phyloP scores from a whole-genome alignment of 2,113 vertebrate species.

The Pseudorasbora parva region DNA sequence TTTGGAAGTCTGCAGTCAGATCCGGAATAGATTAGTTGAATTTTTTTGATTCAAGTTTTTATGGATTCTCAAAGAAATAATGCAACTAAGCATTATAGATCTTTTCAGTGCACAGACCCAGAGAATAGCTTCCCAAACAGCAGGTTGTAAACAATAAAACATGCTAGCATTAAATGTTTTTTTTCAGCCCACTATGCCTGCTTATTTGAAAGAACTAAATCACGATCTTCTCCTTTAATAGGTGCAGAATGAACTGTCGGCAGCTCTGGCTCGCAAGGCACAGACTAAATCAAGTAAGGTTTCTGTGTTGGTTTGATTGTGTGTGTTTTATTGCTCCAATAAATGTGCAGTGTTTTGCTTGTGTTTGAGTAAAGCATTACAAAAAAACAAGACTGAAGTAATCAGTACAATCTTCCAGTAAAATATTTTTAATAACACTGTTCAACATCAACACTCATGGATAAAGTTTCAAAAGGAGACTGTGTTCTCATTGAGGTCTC shows the following conservation, averaged over 20 bases:
- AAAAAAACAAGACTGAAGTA: too few relatives aligned
- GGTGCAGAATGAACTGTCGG: constrained; percentile 84
- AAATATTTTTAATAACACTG: too few relatives aligned
- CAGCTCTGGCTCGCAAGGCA: constrained; percentile 84
- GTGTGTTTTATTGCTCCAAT: neutral
- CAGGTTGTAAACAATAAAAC: neutral
- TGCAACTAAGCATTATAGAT: neutral
- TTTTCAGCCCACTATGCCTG: neutral
- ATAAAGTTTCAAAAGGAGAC: neutral
- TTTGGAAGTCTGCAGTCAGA: neutral
- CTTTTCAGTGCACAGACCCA: neutral
- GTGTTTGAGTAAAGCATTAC: neutral
- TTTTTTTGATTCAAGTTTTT: neutral
- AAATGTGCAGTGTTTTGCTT: neutral
- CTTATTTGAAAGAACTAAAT: neutral
- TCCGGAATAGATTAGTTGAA: neutral
- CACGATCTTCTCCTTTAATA: constrained; percentile 59
- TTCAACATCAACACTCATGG: neutral
- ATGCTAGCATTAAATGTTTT: neutral
- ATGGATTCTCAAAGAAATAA: neutral
- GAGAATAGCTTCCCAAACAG: neutral
- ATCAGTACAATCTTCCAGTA: too few relatives aligned
- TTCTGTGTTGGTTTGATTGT: neutral
- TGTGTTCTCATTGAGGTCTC: too few relatives aligned
- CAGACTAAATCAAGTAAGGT: constrained; percentile 80